Evolutionary conservation across 2,888 invertebrate species (phyloP), one percentile per base, ranked within the genome.

Genomic region (Hydrotaea cyrtoneurina): DNA sequence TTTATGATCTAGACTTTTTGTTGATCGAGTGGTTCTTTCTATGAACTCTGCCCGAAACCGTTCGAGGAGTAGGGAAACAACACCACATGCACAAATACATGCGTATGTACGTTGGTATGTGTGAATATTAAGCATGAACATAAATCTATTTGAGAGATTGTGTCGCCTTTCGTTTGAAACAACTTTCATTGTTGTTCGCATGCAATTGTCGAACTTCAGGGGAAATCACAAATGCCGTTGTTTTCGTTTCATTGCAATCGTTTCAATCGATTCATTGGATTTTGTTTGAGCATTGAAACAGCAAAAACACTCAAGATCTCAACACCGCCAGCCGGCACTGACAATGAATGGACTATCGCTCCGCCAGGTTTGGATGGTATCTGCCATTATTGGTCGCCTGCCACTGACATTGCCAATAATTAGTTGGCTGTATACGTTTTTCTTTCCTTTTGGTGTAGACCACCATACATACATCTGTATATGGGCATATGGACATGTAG

Each of bases 371-470:
- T 80, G 59, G n/a, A 15, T 43, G 73, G 21, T 43, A n/a, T 59
- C 8, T 62, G 62, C 46, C 69, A 46, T 69, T 46, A 46, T 69
- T 74, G 46, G 59, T 75, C 78, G 79, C 85, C 85, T 81, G 79
- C 85, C 85, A 85, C 77, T 85, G 81, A 77, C 81, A 85, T 79
- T 74, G 85, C 72, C 85, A 82, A 76, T 69, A 85, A 81, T 85
- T 78, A 81, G 26, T 69, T 74, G 59, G 17, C 31, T 17, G 46
- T 31, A n/a, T 36, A 4, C 31, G 2, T 31, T 31, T 31, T 36
- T 39, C 19, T 7, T 64, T 17, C 7, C 31, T 46, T 31, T n/a
- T 13, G n/a, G 50, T 50, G n/a, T 50, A 4, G 31, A 50, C 50
- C 4, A 50, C 2, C n/a, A 50, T 50, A 23, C 15, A 26, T 15